These are phyloP conservation scores for Python bivittatus DNA, from an alignment of 2,113 vertebrate species.

Conservation along the genomic window DNA sequence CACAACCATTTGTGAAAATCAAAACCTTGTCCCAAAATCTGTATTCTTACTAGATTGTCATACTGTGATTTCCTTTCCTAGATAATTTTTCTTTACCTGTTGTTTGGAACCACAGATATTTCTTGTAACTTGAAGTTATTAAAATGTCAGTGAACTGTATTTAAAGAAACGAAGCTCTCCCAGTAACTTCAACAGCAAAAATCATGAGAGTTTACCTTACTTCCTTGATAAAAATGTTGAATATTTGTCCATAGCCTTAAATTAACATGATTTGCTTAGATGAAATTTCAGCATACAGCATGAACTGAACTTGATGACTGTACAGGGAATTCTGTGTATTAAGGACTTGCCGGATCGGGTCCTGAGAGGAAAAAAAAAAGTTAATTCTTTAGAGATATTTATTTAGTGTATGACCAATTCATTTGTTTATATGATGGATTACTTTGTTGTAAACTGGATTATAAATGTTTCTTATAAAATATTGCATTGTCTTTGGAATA, in stretches of 20 bases:
- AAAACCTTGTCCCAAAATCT: neutral
- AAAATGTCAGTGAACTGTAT: neutral
- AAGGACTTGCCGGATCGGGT: slow-evolving; percentile 71
- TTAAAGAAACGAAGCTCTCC: neutral
- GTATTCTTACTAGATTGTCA: neutral
- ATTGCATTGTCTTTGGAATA: slow-evolving; percentile 67
- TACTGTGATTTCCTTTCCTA: neutral
- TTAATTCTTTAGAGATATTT: slow-evolving; percentile 63
- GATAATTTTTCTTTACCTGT: neutral
- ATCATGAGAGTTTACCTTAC: neutral
- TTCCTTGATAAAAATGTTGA: slow-evolving; percentile 6
- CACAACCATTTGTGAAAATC: neutral
- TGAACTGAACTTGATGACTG: slow-evolving; percentile 47
- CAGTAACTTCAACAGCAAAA: neutral
- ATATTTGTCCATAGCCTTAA: slow-evolving; percentile 14
- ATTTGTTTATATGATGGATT: slow-evolving; percentile 70
- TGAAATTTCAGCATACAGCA: slow-evolving; percentile 44
- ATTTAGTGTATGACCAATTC: slow-evolving; percentile 70
- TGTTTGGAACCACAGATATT: neutral
- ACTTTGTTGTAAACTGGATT: slow-evolving; percentile 63
- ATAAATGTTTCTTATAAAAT: slow-evolving; percentile 68
- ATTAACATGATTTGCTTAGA: slow-evolving; percentile 43
- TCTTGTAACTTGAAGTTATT: neutral
- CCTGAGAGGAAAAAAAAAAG: slow-evolving; percentile 53
- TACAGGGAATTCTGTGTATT: slow-evolving; percentile 57